These are phyloP conservation scores for Saccopteryx bilineata DNA, from an alignment of 2,113 vertebrate genomes.

Conservation along the genomic window DNA sequence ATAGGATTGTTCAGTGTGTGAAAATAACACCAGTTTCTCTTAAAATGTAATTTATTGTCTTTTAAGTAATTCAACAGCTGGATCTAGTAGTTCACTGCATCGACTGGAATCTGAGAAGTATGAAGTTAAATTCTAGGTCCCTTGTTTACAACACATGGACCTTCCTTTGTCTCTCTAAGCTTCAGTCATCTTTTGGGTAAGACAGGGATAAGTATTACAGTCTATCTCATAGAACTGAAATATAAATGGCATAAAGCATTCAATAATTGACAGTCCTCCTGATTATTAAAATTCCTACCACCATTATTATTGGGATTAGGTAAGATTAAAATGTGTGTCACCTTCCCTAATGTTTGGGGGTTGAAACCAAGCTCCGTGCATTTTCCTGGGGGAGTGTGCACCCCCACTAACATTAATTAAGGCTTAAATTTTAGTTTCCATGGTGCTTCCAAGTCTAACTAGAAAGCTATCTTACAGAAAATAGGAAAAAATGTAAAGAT, in stretches of 20 bases:
- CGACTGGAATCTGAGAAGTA: not conserved
- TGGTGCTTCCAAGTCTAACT: slow-evolving; percentile 49
- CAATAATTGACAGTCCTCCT: not conserved
- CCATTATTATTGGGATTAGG: not conserved
- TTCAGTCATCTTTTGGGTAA: not conserved
- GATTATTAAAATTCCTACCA: not conserved
- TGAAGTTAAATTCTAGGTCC: not conserved
- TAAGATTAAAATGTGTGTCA: not conserved
- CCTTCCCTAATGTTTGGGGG: not conserved
- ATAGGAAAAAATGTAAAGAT: not conserved
- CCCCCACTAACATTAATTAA: slow-evolving; percentile 24
- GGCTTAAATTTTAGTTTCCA: slow-evolving; percentile 49
- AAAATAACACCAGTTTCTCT: not conserved
- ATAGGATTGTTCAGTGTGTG: not conserved
- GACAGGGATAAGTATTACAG: not conserved
- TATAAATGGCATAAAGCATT: not conserved
- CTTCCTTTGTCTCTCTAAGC: not conserved
- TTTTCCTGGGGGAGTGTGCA: not conserved
- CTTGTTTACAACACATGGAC: not conserved
- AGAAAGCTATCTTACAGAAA: slow-evolving; percentile 40
- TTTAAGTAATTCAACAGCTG: not conserved
- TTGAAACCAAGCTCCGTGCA: not conserved
- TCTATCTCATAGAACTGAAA: not conserved
- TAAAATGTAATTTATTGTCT: not conserved
- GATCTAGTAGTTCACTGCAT: not conserved